A percentile compares a stretch with the other conserved stretches of the same genome.
phyloP scores from a whole-genome alignment of 2,797 vertebrate species.

The Danio albolineatus region DNA sequence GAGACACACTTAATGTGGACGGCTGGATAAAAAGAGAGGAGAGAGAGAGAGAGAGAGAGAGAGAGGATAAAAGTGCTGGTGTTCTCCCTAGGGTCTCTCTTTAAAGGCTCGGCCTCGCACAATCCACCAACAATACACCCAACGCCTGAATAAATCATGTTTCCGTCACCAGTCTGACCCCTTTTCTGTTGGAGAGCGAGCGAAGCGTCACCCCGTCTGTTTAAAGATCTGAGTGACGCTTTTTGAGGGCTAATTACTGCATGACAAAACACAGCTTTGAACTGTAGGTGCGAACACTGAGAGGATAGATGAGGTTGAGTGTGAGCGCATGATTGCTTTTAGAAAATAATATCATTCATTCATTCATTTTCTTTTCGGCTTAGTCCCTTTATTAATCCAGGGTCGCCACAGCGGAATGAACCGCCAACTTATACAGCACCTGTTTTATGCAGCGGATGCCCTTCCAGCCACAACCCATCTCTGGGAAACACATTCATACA shows the following conservation, averaged over 20 bases:
- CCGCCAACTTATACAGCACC: too few relatives aligned
- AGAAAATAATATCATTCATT: neutral
- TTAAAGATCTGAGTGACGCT: slow-evolving; percentile 35
- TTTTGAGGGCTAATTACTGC: slow-evolving; percentile 37
- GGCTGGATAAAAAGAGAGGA: neutral
- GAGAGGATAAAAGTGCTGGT: slow-evolving; percentile 14
- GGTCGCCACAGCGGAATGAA: too few relatives aligned
- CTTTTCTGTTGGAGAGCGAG: slow-evolving; percentile 26
- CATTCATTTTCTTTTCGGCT: too few relatives aligned
- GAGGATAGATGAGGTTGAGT: neutral
- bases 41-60: slow-evolving; percentile 5
- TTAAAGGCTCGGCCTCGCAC: slow-evolving; percentile 6
- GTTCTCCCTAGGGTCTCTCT: slow-evolving; percentile 28
- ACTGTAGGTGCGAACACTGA: neutral
- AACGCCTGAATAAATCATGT: slow-evolving; percentile 44
- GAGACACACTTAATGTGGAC: slow-evolving; percentile 6
- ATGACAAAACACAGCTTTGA: slow-evolving; percentile 33
- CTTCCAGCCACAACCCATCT: too few relatives aligned
- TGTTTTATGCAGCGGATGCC: too few relatives aligned
- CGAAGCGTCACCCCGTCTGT: slow-evolving; percentile 35
- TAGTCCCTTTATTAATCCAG: too few relatives aligned
- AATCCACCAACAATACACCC: slow-evolving; percentile 30
- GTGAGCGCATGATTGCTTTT: neutral
- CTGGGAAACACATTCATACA: too few relatives aligned
- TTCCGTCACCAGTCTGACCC: slow-evolving; percentile 8